Conservation (phyloP, 2,113 vertebrate genomes). For the Hippocampus mohnikei region DNA sequence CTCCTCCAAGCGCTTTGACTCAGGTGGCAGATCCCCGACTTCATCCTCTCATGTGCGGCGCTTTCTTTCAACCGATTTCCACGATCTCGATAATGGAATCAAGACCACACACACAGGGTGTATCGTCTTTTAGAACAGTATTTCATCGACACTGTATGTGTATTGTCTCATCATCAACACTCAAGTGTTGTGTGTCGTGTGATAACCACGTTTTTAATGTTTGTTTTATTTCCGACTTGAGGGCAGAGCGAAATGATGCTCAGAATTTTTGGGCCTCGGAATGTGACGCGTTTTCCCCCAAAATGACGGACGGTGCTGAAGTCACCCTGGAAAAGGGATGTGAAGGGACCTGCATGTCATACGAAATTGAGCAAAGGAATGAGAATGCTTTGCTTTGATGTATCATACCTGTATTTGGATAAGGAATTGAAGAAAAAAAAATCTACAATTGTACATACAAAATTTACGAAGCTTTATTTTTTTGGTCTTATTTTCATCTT, state of each 20-base stretch:
- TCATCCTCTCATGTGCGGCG: slow-evolving; percentile 50
- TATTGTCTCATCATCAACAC: slow-evolving; percentile 57
- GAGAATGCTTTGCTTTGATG: slow-evolving; percentile 75
- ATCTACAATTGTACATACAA: slow-evolving; percentile 70
- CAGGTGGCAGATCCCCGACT: slow-evolving; percentile 66
- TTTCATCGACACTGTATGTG: slow-evolving; percentile 54
- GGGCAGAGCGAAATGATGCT: slow-evolving; percentile 45
- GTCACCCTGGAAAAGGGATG: slow-evolving; percentile 43
- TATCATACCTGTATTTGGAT: slow-evolving; percentile 70
- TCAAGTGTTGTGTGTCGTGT: slow-evolving; percentile 51
- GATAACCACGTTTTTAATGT: slow-evolving; percentile 63
- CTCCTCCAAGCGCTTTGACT: slow-evolving; percentile 63
- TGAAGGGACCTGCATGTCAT: slow-evolving; percentile 68
- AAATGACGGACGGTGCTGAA: slow-evolving; percentile 29
- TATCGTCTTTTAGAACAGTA: slow-evolving; percentile 37
- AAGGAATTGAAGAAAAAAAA: slow-evolving; percentile 31
- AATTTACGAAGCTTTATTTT: slow-evolving; percentile 64
- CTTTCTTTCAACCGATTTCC: slow-evolving; percentile 39
- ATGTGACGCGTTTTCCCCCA: slow-evolving; percentile 49
- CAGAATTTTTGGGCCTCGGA: slow-evolving; percentile 47
- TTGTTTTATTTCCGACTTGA: slow-evolving; percentile 48
- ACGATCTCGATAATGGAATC: slow-evolving; percentile 24
- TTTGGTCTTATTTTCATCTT: slow-evolving; percentile 49
- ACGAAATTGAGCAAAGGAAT: slow-evolving; percentile 62
- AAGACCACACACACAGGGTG: slow-evolving; percentile 12